Evolutionary conservation across 2,113 vertebrate species (phyloP).

Genomic region (Pogonocichla stellata): DNA sequence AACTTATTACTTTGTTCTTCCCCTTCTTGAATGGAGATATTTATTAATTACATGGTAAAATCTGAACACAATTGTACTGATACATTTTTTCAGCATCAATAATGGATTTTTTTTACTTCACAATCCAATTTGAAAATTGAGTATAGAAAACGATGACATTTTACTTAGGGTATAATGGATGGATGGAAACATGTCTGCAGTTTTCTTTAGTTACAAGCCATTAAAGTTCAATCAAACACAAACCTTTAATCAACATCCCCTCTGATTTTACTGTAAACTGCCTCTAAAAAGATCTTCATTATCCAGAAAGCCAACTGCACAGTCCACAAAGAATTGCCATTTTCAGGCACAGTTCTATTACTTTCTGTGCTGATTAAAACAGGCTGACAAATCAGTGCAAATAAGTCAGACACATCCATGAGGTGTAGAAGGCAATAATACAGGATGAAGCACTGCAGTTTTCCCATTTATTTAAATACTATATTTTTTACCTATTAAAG

Average conservation of each 20-base stretch:
- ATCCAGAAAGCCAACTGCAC: background rate
- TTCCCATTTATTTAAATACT: background rate
- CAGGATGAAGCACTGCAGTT: background rate
- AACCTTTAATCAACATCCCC: background rate
- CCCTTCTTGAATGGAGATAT: background rate
- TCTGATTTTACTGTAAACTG: background rate
- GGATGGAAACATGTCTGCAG: background rate
- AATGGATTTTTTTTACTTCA: background rate
- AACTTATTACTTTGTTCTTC: background rate
- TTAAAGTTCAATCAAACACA: background rate
- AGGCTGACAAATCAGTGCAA: background rate
- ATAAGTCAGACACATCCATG: background rate
- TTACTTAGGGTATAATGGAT: background rate
- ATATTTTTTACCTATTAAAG: background rate
- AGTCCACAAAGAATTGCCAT: background rate
- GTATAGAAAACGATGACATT: background rate
- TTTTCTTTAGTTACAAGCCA: background rate
- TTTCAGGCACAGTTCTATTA: background rate
- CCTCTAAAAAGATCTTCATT: background rate
- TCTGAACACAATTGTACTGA: background rate
- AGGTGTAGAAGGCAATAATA: background rate
- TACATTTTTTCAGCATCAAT: background rate
- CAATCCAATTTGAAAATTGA: background rate
- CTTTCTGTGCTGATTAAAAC: background rate
- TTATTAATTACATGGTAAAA: background rate